phyloP scores from a whole-genome alignment of 35 echinoderm and acorn worm species.

The Lytechinus variegatus region DNA sequence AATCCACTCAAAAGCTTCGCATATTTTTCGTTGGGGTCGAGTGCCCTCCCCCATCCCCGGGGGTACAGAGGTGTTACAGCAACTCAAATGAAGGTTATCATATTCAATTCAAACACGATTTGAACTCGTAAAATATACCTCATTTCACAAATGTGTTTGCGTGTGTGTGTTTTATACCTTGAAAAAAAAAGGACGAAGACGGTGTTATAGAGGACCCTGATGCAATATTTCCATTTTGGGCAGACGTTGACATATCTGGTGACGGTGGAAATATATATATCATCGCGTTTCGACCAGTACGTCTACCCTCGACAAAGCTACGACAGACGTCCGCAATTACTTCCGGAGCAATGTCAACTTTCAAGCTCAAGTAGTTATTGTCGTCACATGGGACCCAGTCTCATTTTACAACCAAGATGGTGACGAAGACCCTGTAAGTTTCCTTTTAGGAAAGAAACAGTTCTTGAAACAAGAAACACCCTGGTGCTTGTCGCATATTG shows the following conservation, averaged over 20 bases:
- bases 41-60: too few species aligned
- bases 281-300: background rate
- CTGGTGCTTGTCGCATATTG: too few species aligned
- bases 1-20: too few species aligned
- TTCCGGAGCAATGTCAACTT: constrained; percentile 13
- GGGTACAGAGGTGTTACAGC: too few species aligned
- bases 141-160: too few species aligned
- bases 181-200: background rate
- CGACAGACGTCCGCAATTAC: background rate
- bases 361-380: background rate
- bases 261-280: background rate
- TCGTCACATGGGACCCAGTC: background rate
- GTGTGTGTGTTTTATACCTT: background rate
- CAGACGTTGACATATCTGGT: background rate
- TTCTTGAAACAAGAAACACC: too few species aligned
- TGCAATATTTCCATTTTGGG: background rate
- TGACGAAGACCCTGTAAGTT: background rate
- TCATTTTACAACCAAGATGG: background rate
- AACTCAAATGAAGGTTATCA: too few species aligned
- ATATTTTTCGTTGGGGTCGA: too few species aligned
- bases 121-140: too few species aligned
- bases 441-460: background rate
- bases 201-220: background rate
- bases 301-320: background rate
- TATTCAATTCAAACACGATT: too few species aligned